Percentiles rank a stretch among this genome's conserved stretches.
phyloP scores from a whole-genome alignment of 2,888 invertebrate genomes.

The Mesoligia furuncula region DNA sequence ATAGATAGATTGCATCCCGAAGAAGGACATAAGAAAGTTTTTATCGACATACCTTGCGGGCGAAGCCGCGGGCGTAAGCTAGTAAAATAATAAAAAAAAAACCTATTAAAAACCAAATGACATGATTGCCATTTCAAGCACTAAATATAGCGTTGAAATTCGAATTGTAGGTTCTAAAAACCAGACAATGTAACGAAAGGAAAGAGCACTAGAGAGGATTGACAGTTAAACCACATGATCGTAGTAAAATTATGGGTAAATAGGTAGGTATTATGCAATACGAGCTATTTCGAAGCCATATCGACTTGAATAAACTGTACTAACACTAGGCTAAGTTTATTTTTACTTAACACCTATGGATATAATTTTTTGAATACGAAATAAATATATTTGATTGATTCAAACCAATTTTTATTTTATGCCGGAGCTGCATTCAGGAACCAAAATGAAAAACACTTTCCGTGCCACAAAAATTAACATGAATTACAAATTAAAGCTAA shows the following conservation, averaged over 20 bases:
- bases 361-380: no score
- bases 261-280: neutral
- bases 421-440: neutral
- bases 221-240: slow-evolving; percentile 4
- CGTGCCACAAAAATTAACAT: neutral
- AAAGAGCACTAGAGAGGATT: neutral
- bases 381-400: neutral
- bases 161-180: neutral
- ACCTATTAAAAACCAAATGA: no score
- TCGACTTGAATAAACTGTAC: neutral
- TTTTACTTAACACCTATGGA: no score
- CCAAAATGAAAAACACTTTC: neutral
- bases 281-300: slow-evolving; percentile 16
- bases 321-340: no score
- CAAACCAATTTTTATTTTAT: neutral
- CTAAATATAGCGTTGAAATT: no score
- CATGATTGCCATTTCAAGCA: no score
- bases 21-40: no score
- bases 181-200: neutral
- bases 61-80: no score
- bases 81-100: no score
- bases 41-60: no score
- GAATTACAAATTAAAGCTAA: neutral
- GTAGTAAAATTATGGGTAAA: neutral
- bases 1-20: no score